These are phyloP conservation scores for Chrysochloris asiatica DNA, from an alignment of 2,113 vertebrate genomes.

Conservation along the genomic window DNA sequence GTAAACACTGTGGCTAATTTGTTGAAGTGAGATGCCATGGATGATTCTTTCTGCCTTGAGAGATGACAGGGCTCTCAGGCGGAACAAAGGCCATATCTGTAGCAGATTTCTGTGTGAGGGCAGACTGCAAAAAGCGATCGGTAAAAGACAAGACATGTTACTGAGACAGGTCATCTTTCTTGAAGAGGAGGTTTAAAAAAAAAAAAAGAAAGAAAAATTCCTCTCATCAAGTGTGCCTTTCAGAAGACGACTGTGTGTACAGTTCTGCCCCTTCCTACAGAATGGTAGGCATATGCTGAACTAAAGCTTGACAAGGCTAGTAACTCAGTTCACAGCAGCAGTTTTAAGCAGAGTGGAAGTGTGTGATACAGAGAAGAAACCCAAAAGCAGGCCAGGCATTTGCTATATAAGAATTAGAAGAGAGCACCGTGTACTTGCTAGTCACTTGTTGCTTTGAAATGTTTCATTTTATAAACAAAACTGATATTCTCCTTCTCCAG, in stretches of 20 bases:
- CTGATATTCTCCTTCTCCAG: neutral
- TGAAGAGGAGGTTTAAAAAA: slow-evolving; percentile 11
- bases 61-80: slow-evolving; percentile 72
- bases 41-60: slow-evolving; percentile 72
- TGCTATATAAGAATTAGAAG: neutral
- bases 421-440: slow-evolving; percentile 6
- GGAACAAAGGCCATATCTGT: slow-evolving; percentile 62
- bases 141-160: slow-evolving; percentile 66
- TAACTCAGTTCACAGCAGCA: neutral
- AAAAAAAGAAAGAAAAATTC: slow-evolving; percentile 39
- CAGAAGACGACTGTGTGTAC: neutral
- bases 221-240: slow-evolving; percentile 24
- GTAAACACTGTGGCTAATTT: slow-evolving; percentile 79
- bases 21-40: slow-evolving; percentile 78
- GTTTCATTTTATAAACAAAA: slow-evolving; percentile 10
- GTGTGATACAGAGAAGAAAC: neutral
- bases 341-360: neutral
- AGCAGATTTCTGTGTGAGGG: slow-evolving; percentile 54
- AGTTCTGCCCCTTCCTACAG: neutral
- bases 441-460: neutral
- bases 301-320: neutral
- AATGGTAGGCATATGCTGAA: neutral
- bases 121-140: slow-evolving; percentile 49
- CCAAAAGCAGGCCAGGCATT: neutral
- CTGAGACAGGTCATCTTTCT: slow-evolving; percentile 72